Percentiles rank a stretch among this genome's conserved stretches.
Evolutionary conservation across 2,888 invertebrate genomes (phyloP).

Genomic region (Lasioglossum vierecki): DNA sequence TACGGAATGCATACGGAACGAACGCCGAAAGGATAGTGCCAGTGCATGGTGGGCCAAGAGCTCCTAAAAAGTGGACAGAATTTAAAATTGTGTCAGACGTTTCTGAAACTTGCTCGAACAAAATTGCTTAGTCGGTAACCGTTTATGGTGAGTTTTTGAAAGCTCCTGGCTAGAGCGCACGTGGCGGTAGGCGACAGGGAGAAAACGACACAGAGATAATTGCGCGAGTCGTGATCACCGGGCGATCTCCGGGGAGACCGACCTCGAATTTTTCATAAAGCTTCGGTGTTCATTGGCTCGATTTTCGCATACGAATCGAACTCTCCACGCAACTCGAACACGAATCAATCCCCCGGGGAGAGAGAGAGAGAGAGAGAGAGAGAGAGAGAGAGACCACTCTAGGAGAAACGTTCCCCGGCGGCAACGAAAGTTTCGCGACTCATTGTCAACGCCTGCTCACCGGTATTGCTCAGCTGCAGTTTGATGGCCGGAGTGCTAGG

Average conservation of each 20-base stretch:
- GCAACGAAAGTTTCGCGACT: constrained; percentile 21
- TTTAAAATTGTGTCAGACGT: not conserved
- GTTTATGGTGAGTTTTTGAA: not conserved
- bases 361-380: no score
- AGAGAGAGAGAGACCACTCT: no score
- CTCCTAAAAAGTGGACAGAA: not conserved
- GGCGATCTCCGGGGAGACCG: not conserved
- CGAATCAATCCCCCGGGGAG: not conserved
- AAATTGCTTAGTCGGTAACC: no score
- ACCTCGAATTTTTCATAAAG: constrained; percentile 39
- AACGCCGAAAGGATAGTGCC: not conserved
- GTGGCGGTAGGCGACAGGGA: not conserved
- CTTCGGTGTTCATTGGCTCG: constrained; percentile 32
- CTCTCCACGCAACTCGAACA: not conserved
- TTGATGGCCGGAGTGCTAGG: constrained; percentile 86
- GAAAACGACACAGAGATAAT: not conserved
- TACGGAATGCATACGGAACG: constrained; percentile 1
- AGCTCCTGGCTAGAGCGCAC: not conserved
- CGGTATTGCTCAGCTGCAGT: constrained; percentile 84
- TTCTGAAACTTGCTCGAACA: no score
- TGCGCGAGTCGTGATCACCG: not conserved
- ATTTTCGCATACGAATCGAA: constrained; percentile 12
- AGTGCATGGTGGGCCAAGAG: not conserved
- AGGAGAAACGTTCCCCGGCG: not conserved
- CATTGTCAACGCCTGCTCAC: constrained; percentile 69